Percentiles rank a stretch among this genome's conserved stretches.
Conservation (phyloP, 2,797 vertebrate species). For the Myotis vivesi region DNA sequence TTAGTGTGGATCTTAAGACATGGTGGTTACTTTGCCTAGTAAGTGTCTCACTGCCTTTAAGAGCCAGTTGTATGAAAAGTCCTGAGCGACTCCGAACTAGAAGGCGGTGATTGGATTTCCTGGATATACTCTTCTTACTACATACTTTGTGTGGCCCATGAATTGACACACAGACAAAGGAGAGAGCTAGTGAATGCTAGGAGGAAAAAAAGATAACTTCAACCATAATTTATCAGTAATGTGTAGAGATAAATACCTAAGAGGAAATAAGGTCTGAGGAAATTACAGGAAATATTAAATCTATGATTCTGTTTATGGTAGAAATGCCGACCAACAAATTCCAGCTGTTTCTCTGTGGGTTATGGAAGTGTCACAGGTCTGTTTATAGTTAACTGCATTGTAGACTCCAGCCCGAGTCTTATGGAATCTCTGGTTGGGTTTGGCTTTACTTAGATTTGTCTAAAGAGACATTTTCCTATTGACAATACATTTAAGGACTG, state of each 20-base stretch:
- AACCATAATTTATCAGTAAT: slow-evolving; percentile 65
- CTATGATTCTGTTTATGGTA: slow-evolving; percentile 73
- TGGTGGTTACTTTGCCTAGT: background rate
- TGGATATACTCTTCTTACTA: background rate
- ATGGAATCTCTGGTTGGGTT: slow-evolving; percentile 48
- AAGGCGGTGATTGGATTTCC: background rate
- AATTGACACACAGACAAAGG: slow-evolving; percentile 39
- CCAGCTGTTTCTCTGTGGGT: slow-evolving; percentile 73
- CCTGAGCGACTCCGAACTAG: background rate
- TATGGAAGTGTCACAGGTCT: slow-evolving; percentile 70
- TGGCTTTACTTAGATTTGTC: slow-evolving; percentile 53
- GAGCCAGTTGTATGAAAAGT: background rate
- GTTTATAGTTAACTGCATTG: slow-evolving; percentile 70
- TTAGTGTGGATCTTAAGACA: background rate
- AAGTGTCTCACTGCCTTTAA: background rate
- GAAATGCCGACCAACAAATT: slow-evolving; percentile 69
- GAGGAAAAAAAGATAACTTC: slow-evolving; percentile 19
- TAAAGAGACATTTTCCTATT: slow-evolving; percentile 48
- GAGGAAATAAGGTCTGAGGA: slow-evolving; percentile 72
- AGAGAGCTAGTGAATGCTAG: slow-evolving; percentile 41
- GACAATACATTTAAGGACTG: background rate
- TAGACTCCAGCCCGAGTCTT: slow-evolving; percentile 40
- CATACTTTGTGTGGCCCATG: slow-evolving; percentile 36
- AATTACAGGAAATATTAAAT: slow-evolving; percentile 78
- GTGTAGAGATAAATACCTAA: slow-evolving; percentile 66